phyloP scores from a whole-genome alignment of 1,140 invertebrate species.

The Vollenhovia emeryi region DNA sequence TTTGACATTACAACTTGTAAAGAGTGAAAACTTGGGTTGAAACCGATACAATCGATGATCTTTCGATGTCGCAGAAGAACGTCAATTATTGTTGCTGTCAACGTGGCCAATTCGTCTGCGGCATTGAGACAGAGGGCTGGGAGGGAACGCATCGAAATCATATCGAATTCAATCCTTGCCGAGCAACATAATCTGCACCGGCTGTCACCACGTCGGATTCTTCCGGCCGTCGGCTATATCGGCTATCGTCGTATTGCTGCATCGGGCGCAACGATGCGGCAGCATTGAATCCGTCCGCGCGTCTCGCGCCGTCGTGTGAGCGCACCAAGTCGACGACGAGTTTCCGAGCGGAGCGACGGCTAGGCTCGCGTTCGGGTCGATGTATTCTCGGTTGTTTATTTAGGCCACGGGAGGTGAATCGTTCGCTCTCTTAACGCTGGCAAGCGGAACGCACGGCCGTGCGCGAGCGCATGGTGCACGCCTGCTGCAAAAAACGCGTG shows the following conservation, averaged over 20 bases:
- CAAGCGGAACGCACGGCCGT: constrained; percentile 58
- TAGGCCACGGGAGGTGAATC: constrained; percentile 85
- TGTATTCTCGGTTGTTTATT: constrained; percentile 86
- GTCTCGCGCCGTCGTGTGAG: constrained; percentile 51
- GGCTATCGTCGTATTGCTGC: not conserved
- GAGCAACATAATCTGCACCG: not conserved
- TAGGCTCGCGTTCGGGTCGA: constrained; percentile 80
- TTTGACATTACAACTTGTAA: not conserved
- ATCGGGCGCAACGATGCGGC: constrained; percentile 22
- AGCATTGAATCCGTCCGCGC: constrained; percentile 30
- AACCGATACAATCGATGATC: not conserved
- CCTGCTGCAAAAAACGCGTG: constrained; percentile 38
- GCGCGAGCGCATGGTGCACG: constrained; percentile 17
- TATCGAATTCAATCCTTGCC: constrained; percentile 26
- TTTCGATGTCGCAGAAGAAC: not conserved
- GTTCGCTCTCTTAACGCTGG: constrained; percentile 72
- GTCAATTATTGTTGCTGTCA: not conserved
- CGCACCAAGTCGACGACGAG: constrained; percentile 61
- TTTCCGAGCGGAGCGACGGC: constrained; percentile 58
- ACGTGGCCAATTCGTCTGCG: not conserved
- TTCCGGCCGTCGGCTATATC: not conserved
- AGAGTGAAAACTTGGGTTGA: not conserved
- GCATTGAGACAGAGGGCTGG: too few relatives aligned
- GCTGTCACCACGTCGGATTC: not conserved
- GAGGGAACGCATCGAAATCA: not conserved